Conservation (phyloP, 2,113 vertebrate genomes). For the Halcyon senegalensis region DNA sequence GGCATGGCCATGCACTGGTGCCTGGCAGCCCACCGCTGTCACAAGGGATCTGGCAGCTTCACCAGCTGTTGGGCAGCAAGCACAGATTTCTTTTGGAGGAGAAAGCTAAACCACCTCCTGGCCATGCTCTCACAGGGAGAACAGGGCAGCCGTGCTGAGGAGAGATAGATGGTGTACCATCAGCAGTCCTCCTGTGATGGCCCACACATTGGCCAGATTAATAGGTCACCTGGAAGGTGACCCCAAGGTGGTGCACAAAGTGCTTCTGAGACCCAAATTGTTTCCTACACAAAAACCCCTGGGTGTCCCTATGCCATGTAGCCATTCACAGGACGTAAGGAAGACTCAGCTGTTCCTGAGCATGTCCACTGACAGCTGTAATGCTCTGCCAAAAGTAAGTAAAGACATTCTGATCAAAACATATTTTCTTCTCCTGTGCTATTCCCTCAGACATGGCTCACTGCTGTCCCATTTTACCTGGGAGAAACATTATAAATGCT, state of each 20-base stretch:
- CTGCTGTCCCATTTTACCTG: not conserved
- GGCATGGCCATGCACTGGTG: not conserved
- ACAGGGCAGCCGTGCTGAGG: accelerated
- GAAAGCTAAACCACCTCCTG: accelerated
- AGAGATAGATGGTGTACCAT: accelerated
- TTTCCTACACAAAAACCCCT: not conserved
- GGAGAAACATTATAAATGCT: not conserved
- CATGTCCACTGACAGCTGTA: not conserved
- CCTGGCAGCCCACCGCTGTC: not conserved
- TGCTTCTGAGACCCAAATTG: not conserved
- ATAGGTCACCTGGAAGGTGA: not conserved
- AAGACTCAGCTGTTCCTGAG: not conserved
- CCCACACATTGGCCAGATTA: not conserved
- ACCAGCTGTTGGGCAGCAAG: not conserved
- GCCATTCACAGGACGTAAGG: not conserved
- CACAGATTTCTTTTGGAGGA: not conserved
- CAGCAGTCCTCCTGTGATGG: accelerated
- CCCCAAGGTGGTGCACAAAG: not conserved
- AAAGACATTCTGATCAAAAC: not conserved
- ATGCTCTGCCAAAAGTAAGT: not conserved
- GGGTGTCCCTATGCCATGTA: not conserved
- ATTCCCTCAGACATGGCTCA: not conserved
- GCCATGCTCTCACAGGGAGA: accelerated
- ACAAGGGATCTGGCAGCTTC: not conserved
- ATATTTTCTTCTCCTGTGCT: not conserved